These are phyloP conservation scores for Pterostichus niger DNA, from an alignment of 2,888 invertebrate species.

Conservation along the genomic window DNA sequence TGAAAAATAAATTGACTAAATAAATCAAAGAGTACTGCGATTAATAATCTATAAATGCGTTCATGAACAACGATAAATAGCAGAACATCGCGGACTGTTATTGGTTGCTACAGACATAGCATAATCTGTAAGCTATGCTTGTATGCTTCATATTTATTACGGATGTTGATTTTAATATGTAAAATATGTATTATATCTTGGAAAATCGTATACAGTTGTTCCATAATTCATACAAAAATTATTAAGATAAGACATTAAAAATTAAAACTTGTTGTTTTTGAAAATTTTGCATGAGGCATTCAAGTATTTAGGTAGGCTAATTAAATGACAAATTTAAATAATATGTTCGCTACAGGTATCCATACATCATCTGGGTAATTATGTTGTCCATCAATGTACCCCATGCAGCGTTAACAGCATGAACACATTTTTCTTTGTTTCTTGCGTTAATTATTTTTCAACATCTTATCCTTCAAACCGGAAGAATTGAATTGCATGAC, in stretches of 20 bases:
- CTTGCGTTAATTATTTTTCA: slow-evolving; percentile 13
- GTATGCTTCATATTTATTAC: slow-evolving; percentile 30
- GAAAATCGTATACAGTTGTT: neutral
- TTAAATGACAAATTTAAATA: neutral
- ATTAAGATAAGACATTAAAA: slow-evolving; percentile 3
- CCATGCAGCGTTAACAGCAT: neutral
- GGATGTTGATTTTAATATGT: neutral
- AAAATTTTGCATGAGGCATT: neutral
- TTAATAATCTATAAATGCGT: slow-evolving; percentile 30
- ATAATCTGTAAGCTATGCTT: neutral
- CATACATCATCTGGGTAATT: slow-evolving; percentile 5
- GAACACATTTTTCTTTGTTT: slow-evolving; percentile 27
- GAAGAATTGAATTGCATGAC: neutral
- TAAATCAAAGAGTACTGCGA: slow-evolving; percentile 16
- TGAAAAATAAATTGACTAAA: slow-evolving; percentile 34
- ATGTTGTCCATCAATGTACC: slow-evolving; percentile 29
- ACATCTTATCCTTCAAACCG: slow-evolving; percentile 4
- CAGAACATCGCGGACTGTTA: slow-evolving; percentile 25
- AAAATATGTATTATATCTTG: neutral
- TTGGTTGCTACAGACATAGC: neutral
- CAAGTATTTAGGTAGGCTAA: neutral
- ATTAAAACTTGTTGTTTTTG: neutral
- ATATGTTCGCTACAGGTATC: neutral
- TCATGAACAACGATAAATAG: neutral
- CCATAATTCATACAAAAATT: slow-evolving; percentile 6